phyloP scores from a whole-genome alignment of 2,797 vertebrate genomes.

The Anas acuta region DNA sequence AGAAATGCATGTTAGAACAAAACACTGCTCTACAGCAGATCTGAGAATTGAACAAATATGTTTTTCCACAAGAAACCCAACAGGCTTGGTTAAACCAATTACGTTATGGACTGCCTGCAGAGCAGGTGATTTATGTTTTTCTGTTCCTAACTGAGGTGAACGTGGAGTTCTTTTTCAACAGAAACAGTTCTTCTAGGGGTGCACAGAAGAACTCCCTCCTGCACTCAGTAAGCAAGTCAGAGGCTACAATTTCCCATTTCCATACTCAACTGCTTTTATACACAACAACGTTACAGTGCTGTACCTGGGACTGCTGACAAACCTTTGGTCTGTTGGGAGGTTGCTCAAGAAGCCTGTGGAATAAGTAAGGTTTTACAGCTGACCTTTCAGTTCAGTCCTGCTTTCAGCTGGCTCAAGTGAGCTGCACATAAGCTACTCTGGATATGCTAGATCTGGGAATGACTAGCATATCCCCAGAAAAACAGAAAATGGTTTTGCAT shows the following conservation, averaged over 20 bases:
- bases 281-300: not conserved
- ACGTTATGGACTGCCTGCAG: not conserved
- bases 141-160: not conserved
- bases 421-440: not conserved
- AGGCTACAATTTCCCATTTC: not conserved
- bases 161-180: not conserved
- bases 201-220: not conserved
- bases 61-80: not conserved
- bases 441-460: not conserved
- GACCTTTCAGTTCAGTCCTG: not conserved
- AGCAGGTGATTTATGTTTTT: not conserved
- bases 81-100: not conserved
- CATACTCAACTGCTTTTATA: not conserved
- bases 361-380: not conserved
- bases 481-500: not conserved
- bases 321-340: not conserved
- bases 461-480: not conserved
- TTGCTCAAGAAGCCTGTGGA: not conserved
- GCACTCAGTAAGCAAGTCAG: not conserved
- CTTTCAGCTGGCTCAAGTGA: not conserved
- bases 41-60: accelerated
- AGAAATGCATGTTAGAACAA: accelerated
- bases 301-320: not conserved
- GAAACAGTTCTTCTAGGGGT: not conserved
- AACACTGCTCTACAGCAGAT: not conserved